These are phyloP conservation scores for Lacanobia wlatinum DNA, from an alignment of 2,888 invertebrate species.

Conservation along the genomic window DNA sequence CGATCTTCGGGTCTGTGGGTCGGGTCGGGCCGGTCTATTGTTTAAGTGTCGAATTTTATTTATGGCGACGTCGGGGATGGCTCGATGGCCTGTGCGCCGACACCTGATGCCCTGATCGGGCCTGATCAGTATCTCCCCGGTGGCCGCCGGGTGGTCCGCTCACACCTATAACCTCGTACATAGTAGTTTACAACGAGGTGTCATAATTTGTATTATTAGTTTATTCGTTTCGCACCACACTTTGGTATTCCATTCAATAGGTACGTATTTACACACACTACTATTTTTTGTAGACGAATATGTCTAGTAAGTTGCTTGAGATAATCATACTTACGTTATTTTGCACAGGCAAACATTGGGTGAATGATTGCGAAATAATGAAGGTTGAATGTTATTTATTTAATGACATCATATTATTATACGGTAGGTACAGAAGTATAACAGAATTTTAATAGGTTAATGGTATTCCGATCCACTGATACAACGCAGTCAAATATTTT, in stretches of 20 bases:
- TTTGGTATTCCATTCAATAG: constrained; percentile 4
- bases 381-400: constrained; percentile 37
- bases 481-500: constrained; percentile 16
- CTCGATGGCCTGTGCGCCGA: constrained; percentile 73
- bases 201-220: constrained; percentile 39
- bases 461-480: constrained; percentile 69
- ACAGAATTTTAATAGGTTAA: constrained; percentile 65
- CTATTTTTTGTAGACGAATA: constrained; percentile 1
- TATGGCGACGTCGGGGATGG: constrained; percentile 76
- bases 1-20: constrained; percentile 76
- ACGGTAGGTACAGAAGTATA: constrained; percentile 10
- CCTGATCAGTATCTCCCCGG: constrained; percentile 80
- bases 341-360: constrained; percentile 31
- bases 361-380: constrained; percentile 39
- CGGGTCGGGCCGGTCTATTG: constrained; percentile 79
- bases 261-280: constrained; percentile 1
- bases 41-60: constrained; percentile 87
- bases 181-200: constrained; percentile 43
- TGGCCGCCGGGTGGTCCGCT: constrained; percentile 82
- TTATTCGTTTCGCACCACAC: constrained; percentile 28
- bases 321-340: constrained; percentile 41
- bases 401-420: constrained; percentile 71
- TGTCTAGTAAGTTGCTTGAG: constrained; percentile 17
- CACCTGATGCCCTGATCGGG: constrained; percentile 85
- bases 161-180: constrained; percentile 41